Base-by-base conservation (phyloP, 2,888 invertebrate genomes). In the Caradrina kadenii region DNA sequence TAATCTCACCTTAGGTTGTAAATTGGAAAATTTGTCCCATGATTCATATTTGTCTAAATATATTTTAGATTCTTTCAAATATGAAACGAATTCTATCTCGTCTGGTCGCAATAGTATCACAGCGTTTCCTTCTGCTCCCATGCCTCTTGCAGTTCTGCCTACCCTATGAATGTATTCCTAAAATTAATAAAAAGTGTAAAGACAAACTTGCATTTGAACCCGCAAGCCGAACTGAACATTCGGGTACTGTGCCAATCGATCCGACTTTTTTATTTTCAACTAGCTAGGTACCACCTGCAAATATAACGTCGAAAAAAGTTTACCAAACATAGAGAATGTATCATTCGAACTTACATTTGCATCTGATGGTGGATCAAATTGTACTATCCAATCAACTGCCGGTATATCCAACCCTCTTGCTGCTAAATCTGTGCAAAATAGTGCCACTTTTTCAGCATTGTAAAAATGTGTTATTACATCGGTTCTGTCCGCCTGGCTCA, bases 281-380 rank as follows among this genome's bases (percentile, higher is more conserved):
- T 26, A n/a, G n/a, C n/a, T n/a, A n/a, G n/a, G n/a, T n/a, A n/a
- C n/a, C n/a, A n/a, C n/a, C n/a, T 10, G 35, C 35, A 35, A 35
- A 7, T 10, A 8, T 1, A 35, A 35, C 8, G 10, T 1, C 35
- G 35, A 7, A 0, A 35, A 35, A 35, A 31, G 31, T 31, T 63
- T 45, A 4, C 13, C 15, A n/a, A 35, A 53, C 13, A 7, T 11
- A 15, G 0, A 21, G 7, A 5, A 11, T 22, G 0, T 1, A 17
- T 13, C 1, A 35, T 15, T 21, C 5, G 0, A 31, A 77, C 90
- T 90, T 89, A 98, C 98, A 96, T 98, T 99, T 2, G 99, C 99
- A 96, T 99, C 99, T 96, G 99, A 99, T 88, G 99, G 99, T 15
- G 99, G 99, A 96, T 99, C 99, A 91, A 97, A 99, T 92, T 99